These are phyloP conservation scores for Sesia apiformis DNA, from an alignment of 2,888 invertebrate genomes.

Conservation along the genomic window DNA sequence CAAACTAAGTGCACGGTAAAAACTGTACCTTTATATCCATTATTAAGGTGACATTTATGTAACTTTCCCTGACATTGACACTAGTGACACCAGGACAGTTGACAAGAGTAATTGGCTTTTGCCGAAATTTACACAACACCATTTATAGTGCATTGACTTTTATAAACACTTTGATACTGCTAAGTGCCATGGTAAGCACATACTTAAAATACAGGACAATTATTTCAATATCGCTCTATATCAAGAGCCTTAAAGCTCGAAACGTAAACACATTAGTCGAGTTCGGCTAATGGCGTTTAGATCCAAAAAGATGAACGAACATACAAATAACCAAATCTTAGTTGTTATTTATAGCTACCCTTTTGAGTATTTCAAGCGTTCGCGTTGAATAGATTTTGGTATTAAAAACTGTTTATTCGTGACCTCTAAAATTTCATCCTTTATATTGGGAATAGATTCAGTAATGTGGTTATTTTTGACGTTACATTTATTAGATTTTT, in stretches of 20 bases:
- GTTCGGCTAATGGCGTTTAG: conserved; percentile 45
- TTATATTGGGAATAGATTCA: too few relatives aligned
- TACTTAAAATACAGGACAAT: neutral
- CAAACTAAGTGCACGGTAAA: too few relatives aligned
- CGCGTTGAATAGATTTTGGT: too few relatives aligned
- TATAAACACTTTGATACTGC: neutral
- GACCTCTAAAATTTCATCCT: too few relatives aligned
- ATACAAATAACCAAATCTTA: conserved; percentile 32
- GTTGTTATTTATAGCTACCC: conserved; percentile 12
- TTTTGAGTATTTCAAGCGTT: too few relatives aligned
- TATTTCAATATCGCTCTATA: neutral
- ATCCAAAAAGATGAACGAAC: conserved; percentile 41
- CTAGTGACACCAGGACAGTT: neutral
- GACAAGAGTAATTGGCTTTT: neutral
- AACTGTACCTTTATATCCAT: too few relatives aligned
- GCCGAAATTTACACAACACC: neutral
- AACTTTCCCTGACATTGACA: too few relatives aligned
- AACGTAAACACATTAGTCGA: conserved; percentile 50
- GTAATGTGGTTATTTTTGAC: too few relatives aligned
- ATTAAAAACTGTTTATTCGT: too few relatives aligned
- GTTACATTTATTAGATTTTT: too few relatives aligned
- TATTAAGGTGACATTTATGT: too few relatives aligned
- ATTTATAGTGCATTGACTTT: neutral
- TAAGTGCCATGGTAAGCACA: neutral
- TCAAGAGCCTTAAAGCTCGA: conserved; percentile 5